Conservation (phyloP, 2,888 invertebrate genomes). For the Lampropteryx suffumata region DNA sequence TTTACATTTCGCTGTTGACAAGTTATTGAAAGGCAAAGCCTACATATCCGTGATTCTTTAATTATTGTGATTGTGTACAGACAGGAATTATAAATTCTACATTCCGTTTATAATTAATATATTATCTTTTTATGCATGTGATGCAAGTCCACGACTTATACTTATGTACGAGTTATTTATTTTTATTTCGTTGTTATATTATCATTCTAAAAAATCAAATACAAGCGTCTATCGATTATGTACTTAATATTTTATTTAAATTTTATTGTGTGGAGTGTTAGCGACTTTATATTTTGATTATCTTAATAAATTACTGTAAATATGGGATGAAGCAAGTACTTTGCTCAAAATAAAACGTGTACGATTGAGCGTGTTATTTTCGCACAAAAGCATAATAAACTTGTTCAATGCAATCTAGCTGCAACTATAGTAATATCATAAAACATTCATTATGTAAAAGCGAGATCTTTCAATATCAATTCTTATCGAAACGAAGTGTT, state of each 20-base stretch:
- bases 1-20: conserved; percentile 80
- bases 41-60: conserved; percentile 74
- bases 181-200: conserved; percentile 57
- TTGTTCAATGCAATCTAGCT: conserved; percentile 22
- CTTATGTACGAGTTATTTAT: conserved; percentile 64
- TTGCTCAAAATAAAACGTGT: conserved; percentile 75
- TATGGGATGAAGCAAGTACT: conserved; percentile 35
- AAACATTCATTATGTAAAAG: neutral
- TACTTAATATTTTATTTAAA: conserved; percentile 50
- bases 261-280: conserved; percentile 10
- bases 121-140: conserved; percentile 70
- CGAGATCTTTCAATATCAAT: too few species aligned
- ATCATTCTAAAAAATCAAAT: conserved; percentile 42
- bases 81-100: conserved; percentile 80
- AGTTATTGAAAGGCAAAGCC: conserved; percentile 76
- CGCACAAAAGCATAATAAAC: conserved; percentile 72
- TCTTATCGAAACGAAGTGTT: too few species aligned
- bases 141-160: conserved; percentile 82
- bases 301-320: conserved; percentile 34
- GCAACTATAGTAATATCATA: neutral
- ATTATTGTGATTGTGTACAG: conserved; percentile 77
- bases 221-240: conserved; percentile 44
- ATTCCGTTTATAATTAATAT: conserved; percentile 73
- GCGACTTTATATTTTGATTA: conserved; percentile 48
- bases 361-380: conserved; percentile 50